Percentiles rank a stretch among this genome's conserved stretches.
Conservation (phyloP, 2,888 invertebrate species). For the Drosophila histrio region DNA sequence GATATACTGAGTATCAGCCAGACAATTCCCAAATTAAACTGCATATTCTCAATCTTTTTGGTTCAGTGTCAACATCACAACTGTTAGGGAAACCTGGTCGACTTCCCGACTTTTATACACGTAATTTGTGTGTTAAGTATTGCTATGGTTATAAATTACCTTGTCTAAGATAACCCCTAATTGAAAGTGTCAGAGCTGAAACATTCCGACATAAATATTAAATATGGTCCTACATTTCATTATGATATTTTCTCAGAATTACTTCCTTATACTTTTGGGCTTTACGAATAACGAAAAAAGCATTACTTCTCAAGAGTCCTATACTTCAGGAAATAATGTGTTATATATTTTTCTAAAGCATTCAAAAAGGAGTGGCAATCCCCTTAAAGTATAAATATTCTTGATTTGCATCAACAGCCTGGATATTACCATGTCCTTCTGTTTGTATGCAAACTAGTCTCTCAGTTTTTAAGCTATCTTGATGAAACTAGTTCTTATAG, state of each 20-base stretch:
- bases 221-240: background rate
- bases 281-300: too few relatives aligned
- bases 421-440: too few relatives aligned
- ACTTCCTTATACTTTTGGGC: background rate
- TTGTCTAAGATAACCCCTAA: slow-evolving; percentile 26
- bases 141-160: too few relatives aligned
- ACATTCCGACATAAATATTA: background rate
- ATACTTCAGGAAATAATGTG: too few relatives aligned
- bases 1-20: slow-evolving; percentile 5
- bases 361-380: too few relatives aligned
- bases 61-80: background rate
- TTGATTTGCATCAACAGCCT: too few relatives aligned
- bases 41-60: slow-evolving; percentile 1
- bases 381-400: too few relatives aligned
- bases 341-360: too few relatives aligned
- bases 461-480: too few relatives aligned
- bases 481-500: too few relatives aligned
- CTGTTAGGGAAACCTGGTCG: background rate
- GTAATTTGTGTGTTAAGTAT: background rate
- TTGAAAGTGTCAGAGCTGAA: slow-evolving; percentile 27
- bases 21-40: background rate
- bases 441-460: too few relatives aligned
- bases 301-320: too few relatives aligned
- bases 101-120: slow-evolving; percentile 17
- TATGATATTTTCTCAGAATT: background rate